Evolutionary conservation across 2,888 invertebrate species (phyloP).

Genomic region (Himalopsyche anomala): DNA sequence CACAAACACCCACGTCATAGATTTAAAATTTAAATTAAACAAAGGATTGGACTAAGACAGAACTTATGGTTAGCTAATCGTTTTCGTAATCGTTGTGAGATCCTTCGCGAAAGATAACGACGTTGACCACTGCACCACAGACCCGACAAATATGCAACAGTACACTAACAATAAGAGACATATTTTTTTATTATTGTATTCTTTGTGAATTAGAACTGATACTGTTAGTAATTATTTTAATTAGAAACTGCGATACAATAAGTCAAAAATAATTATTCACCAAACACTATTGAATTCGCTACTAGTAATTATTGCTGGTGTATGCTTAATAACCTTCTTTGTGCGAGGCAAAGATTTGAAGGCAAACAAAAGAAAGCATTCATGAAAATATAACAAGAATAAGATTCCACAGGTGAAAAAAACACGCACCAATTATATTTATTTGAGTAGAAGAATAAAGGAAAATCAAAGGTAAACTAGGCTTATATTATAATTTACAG

Average conservation of each 20-base stretch:
- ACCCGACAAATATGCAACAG: too few relatives aligned
- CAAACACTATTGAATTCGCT: slow-evolving; percentile 12
- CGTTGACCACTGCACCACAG: too few relatives aligned
- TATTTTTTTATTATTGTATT: too few relatives aligned
- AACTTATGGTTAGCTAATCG: too few relatives aligned
- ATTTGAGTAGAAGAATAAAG: slow-evolving; percentile 57
- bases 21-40: too few relatives aligned
- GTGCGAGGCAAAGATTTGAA: slow-evolving; percentile 13
- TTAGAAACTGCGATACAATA: background rate
- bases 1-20: too few relatives aligned
- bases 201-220: background rate
- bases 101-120: too few relatives aligned
- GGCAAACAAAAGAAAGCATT: slow-evolving; percentile 51
- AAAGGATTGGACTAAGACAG: too few relatives aligned
- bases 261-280: slow-evolving; percentile 11
- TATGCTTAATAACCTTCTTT: slow-evolving; percentile 3
- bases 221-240: slow-evolving; percentile 9
- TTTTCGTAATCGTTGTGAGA: too few relatives aligned
- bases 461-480: slow-evolving; percentile 46
- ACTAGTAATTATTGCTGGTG: slow-evolving; percentile 20
- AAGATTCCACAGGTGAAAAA: slow-evolving; percentile 50
- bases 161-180: too few relatives aligned
- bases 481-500: background rate
- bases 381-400: slow-evolving; percentile 27
- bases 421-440: slow-evolving; percentile 58